Evolutionary conservation across 2,113 vertebrate genomes (phyloP), one percentile per base, ranked within the genome.

Genomic region (Peromyscus polionotus): DNA sequence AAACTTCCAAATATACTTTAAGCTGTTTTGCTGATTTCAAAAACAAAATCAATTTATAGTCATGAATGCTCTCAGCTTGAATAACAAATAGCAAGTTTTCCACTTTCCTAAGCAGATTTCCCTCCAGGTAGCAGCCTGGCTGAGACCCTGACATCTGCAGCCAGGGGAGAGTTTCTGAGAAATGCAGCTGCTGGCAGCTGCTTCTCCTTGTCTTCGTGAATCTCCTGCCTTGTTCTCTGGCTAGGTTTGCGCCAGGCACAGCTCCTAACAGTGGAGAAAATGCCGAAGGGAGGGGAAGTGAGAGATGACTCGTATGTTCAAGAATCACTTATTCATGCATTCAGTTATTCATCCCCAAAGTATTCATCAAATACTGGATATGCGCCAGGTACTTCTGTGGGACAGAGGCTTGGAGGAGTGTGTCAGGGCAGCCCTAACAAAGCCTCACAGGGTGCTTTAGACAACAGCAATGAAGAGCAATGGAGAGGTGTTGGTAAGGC

Each of bases 1-100:
- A 90, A 84, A 6, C 73, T 63, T 90, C 54, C 73, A 31, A 81
- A 94, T 5, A 31, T 51, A 89, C 86, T 97, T 95, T 83, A 81
- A 91, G 20, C 22, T 57, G 36, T 67, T 77, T 89, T 94, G 31
- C 81, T 95, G 79, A 94, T 91, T 91, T 94, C 13, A 59, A 68
- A 96, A 93, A 83, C 45, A 4, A 95, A 94, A 75, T 65, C 51
- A 39, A 93, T 54, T 68, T 88, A 70, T 75, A 77, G 39, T 59
- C 51, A 36, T 1, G 39, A 48, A 24, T 67, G 48, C 68, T 70
- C 90, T 93, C 76, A 81, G 51, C 39, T n/a, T 10, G 57, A 77
- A 84, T 76, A 86, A 92, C 73, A 72, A 89, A 76, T 31, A 45
- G 36, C n/a, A 79, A 28, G n/a, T 26, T 79, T 88, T 68, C 39